Conservation (phyloP, 2,888 invertebrate genomes). For the Cantharis rustica region DNA sequence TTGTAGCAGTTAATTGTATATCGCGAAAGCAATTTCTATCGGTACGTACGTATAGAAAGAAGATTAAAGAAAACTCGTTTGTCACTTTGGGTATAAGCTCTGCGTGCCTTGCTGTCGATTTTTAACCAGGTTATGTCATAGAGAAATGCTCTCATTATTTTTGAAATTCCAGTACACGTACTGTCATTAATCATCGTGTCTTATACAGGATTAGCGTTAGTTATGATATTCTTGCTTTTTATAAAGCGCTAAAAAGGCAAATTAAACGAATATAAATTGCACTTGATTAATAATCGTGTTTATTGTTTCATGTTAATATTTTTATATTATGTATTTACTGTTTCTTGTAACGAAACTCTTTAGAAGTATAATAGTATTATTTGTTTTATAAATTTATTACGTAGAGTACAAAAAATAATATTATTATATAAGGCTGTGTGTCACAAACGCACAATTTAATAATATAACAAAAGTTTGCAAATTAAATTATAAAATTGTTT, state of each 20-base stretch:
- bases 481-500: neutral
- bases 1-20: neutral
- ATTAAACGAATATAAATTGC: neutral
- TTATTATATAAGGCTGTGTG: neutral
- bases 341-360: neutral
- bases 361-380: no score
- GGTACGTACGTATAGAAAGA: neutral
- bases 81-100: constrained; percentile 9
- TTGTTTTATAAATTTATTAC: neutral
- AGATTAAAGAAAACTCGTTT: constrained; percentile 8
- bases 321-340: neutral
- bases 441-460: neutral
- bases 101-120: constrained; percentile 14
- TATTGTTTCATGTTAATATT: neutral
- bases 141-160: constrained; percentile 12
- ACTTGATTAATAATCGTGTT: neutral
- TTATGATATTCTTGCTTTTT: neutral
- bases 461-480: neutral
- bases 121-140: constrained; percentile 6
- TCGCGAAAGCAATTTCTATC: neutral
- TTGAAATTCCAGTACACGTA: constrained; percentile 10
- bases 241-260: neutral
- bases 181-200: constrained; percentile 13
- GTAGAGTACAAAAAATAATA: neutral
- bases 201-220: constrained; percentile 11